A percentile compares a stretch with the other conserved stretches of the same genome.
These are phyloP conservation scores for Zaprionus capensis DNA, from an alignment of 1,140 invertebrate species.

Conservation along the genomic window DNA sequence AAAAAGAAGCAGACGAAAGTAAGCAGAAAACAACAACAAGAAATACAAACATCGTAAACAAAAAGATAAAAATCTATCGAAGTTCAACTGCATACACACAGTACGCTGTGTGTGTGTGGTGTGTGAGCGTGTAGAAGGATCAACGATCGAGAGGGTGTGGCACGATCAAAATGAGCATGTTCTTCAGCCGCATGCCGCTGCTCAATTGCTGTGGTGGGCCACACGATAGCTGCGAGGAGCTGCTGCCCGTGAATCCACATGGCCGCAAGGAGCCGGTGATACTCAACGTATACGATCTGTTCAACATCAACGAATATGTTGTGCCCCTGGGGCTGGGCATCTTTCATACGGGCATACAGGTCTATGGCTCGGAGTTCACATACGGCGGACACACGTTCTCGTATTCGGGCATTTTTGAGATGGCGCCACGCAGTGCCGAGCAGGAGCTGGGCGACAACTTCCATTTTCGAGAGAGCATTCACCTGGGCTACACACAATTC, in stretches of 20 bases:
- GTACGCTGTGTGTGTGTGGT: background rate
- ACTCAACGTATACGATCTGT: slow-evolving; percentile 64
- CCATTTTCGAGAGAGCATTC: slow-evolving; percentile 97
- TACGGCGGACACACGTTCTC: slow-evolving; percentile 96
- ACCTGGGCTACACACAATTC: slow-evolving; percentile 97
- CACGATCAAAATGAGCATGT: slow-evolving; percentile 11
- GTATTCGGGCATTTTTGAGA: slow-evolving; percentile 96
- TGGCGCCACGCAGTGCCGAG: slow-evolving; percentile 93
- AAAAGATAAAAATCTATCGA: background rate
- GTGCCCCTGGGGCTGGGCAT: slow-evolving; percentile 96
- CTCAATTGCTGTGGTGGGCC: slow-evolving; percentile 25
- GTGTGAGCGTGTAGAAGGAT: background rate
- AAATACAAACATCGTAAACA: background rate
- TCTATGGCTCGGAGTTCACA: slow-evolving; percentile 97
- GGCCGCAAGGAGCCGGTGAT: slow-evolving; percentile 49
- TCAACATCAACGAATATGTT: slow-evolving; percentile 92
- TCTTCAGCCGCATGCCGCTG: slow-evolving; percentile 30
- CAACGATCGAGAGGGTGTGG: background rate
- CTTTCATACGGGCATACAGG: slow-evolving; percentile 98
- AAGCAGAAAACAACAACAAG: background rate
- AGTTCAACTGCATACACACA: background rate
- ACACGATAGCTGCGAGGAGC: slow-evolving; percentile 31
- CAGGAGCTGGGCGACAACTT: slow-evolving; percentile 98
- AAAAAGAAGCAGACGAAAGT: background rate
- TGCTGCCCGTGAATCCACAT: slow-evolving; percentile 7